Evolutionary conservation across 2,113 vertebrate genomes (phyloP), one percentile per base, ranked within the genome.

Genomic region (Sialia sialis): DNA sequence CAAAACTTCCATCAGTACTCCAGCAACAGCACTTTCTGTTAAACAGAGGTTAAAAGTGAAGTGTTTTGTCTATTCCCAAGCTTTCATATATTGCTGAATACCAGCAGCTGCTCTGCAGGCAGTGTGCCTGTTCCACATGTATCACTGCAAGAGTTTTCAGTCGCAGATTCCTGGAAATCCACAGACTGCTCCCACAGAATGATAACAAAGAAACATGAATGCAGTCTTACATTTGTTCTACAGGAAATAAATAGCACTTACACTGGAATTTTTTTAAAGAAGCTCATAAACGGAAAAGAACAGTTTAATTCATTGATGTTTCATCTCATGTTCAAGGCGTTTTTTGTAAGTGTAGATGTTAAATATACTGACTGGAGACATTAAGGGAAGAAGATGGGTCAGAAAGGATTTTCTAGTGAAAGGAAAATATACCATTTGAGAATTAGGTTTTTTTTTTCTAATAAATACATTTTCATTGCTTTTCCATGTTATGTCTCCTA

Each of bases 211-310:
- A 83, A 84, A 46, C 16, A 18, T 6, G 38, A 66, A 44, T 55
- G 41, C 59, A 21, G 44, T 68, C 72, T 90, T 27, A 26, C 3
- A 15, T 84, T 80, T 86, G 21, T 77, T 77, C 73, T 84, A 54
- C 7, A 55, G 59, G 43, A 90, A 66, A 89, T 73, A 90, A 83
- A 69, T 62, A 91, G 58, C 11, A 22, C 8, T 68, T 73, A 62
- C 7, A 12, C 16, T 68, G 48, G 20, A 63, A 0, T 16, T 34
- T 43, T 80, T 90, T 90, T 83, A 21, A 66, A 76, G 51, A 38
- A 34, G 23, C 9, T 89, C 34, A 41, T 80, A 86, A 94, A 89
- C 10, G 13, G 25, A 62, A 90, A 79, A 91, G 48, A 60, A 27
- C 16, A 5, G 8, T 59, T 46, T 46, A n/a, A 67, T 49, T 32